Conservation (phyloP, 1,140 invertebrate genomes). For the Panagrolaimus sp. region DNA sequence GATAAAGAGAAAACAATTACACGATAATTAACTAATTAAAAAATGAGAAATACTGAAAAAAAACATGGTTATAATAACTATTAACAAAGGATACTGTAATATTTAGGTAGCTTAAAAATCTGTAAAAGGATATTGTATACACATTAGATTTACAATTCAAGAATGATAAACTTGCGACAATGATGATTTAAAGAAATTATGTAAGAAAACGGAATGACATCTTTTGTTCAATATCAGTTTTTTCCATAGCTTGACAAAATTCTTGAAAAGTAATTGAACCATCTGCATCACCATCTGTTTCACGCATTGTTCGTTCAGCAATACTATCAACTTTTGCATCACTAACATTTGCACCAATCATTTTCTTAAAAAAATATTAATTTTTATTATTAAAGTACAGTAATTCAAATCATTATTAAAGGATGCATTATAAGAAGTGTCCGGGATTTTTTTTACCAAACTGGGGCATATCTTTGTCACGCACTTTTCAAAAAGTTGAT, state of each 20-base stretch:
- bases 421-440: too few species aligned
- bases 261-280: slow-evolving; percentile 96
- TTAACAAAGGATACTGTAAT: too few species aligned
- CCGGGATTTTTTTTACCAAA: too few species aligned
- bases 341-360: slow-evolving; percentile 91
- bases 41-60: too few species aligned
- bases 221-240: slow-evolving; percentile 63
- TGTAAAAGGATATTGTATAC: too few species aligned
- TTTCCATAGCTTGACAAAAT: slow-evolving; percentile 72
- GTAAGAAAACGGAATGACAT: slow-evolving; percentile 62
- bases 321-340: slow-evolving; percentile 80
- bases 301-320: slow-evolving; percentile 89
- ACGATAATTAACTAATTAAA: too few species aligned
- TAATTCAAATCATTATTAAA: too few species aligned
- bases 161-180: background rate
- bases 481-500: too few species aligned
- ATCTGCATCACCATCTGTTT: slow-evolving; percentile 91
- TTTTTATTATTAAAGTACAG: background rate
- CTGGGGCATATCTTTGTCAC: too few species aligned
- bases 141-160: background rate
- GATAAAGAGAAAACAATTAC: too few species aligned
- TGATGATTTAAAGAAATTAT: background rate
- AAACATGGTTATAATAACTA: too few species aligned
- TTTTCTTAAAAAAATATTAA: slow-evolving; percentile 75
- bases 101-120: too few species aligned